Evolutionary conservation across 2,797 vertebrate genomes (phyloP).

Genomic region (Uromys caudimaculatus): DNA sequence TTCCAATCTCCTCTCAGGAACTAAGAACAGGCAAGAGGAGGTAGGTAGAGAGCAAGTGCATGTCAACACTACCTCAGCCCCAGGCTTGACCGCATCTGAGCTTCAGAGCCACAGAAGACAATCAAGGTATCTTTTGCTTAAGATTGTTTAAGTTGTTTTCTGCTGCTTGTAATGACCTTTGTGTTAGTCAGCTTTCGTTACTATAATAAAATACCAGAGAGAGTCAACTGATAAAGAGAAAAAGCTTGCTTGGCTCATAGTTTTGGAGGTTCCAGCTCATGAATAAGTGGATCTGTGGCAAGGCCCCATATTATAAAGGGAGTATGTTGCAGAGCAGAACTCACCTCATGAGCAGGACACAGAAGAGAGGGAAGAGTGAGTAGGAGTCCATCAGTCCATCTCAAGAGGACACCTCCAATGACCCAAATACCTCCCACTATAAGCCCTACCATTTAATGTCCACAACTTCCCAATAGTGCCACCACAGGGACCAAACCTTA

Average conservation of each 20-base stretch:
- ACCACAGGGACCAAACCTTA: not conserved
- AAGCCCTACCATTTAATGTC: not conserved
- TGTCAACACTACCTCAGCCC: not conserved
- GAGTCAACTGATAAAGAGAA: not conserved
- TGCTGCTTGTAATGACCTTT: not conserved
- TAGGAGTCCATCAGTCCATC: not conserved
- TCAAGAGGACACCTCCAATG: not conserved
- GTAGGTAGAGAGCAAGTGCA: not conserved
- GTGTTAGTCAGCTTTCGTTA: not conserved
- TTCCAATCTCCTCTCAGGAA: not conserved
- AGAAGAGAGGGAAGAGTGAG: too few relatives aligned
- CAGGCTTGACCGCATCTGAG: not conserved
- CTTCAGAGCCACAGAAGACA: not conserved
- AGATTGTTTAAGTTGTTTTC: not conserved
- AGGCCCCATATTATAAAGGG: not conserved
- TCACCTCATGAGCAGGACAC: not conserved
- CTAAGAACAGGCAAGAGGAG: not conserved
- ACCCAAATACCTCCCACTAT: too few relatives aligned
- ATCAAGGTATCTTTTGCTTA: not conserved
- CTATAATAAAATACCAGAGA: not conserved
- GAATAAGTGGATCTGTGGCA: not conserved
- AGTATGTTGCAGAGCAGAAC: not conserved
- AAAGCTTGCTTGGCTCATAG: not conserved
- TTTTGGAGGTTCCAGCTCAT: not conserved
- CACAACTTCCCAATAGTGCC: not conserved